Base-by-base conservation (phyloP, 1,140 invertebrate genomes). In the Hylaeus anthracinus region DNA sequence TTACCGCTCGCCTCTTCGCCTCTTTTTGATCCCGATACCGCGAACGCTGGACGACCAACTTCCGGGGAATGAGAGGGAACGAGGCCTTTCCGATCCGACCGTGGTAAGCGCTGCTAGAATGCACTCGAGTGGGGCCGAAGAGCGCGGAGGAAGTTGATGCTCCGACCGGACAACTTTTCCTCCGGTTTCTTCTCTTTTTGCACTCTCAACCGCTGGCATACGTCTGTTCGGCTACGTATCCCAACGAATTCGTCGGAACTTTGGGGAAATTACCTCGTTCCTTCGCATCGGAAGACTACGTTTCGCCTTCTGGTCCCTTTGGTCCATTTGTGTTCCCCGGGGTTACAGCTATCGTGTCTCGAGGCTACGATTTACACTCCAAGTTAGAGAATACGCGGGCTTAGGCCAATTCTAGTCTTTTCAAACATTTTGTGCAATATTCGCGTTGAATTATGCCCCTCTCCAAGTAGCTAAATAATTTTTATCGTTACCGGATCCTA, bases 11-110 rank as follows among this genome's bases (percentile, higher is more conserved):
- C 12, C 26, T 15, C 61, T 5, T 56, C 58, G 58, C 41, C 6
- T 67, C 63, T 12, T 66, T 76, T 72, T 64, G 39, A 26, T 37
- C 51, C 45, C 41, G 61, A 66, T 79, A 48, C 55, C 43, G 6
- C 6, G 43, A 26, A 60, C 15, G 66, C 45, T 37, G 12, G 39
- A 56, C 58, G 39, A 72, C n/a, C 8, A 43, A 77, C 65, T 77
- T 77, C 65, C 75, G 56, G 55, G 5, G 65, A 41, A 61, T 43
- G 37, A 45, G 45, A 58, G 45, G 55, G 55, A 41, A 67, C 39
- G 45, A 51, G 69, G 39, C 9, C 48, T 45, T 63, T 45, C 41
- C 69, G 58, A 72, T 58, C 60, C 56, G 37, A 26, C 14, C 9
- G 37, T 45, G 65, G 55, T 26, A 26, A 70, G 37, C 73, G 39